Evolutionary conservation across 1,140 invertebrate genomes (phyloP), one percentile per base, ranked within the genome.

Genomic region (Drosophila azteca): DNA sequence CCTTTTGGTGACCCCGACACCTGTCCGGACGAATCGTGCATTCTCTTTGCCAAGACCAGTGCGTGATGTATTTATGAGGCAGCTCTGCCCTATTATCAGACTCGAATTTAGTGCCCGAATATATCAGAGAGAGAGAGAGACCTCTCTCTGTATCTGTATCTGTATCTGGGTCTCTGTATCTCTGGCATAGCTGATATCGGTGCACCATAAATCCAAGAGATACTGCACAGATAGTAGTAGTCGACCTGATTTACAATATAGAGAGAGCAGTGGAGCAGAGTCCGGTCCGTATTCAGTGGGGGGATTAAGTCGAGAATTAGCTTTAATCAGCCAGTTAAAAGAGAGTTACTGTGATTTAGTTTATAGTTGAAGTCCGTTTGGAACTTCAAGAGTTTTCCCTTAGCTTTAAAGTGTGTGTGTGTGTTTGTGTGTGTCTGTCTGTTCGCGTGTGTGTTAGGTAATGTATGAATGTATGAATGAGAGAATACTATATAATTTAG

Each of bases 301-400:
- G 35, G 35, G 63, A 58, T 31, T 7, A 48, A 41, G 66, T 69
- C 26, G 35, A 31, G 52, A 41, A 68, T 52, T 61, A 75, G 55
- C 71, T 48, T 66, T 65, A 71, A 58, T 64, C 44, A 60, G 26
- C 52, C 62, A 66, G 54, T 57, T 52, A 52, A 51, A 68, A 51
- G 39, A 53, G 63, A 76, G 63, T 68, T 76, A 68, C 72, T 76
- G 73, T 76, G 73, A 76, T 76, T 76, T 76, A 76, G 71, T 76
- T 76, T 46, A 55, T 76, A 76, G 71, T 35, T 51, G 50, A 20
- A 59, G 61, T 66, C 43, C 20, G 29, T 53, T 53, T 76, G 9
- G n/a, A 44, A 54, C 51, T 61, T 57, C 45, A 67, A 51, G 44
- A 57, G 71, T 76, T 75, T 67, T 75, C 49, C 63, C 46, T 52